Evolutionary conservation across 1,140 invertebrate genomes (phyloP).

Genomic region (Philopotamus ludificatus): DNA sequence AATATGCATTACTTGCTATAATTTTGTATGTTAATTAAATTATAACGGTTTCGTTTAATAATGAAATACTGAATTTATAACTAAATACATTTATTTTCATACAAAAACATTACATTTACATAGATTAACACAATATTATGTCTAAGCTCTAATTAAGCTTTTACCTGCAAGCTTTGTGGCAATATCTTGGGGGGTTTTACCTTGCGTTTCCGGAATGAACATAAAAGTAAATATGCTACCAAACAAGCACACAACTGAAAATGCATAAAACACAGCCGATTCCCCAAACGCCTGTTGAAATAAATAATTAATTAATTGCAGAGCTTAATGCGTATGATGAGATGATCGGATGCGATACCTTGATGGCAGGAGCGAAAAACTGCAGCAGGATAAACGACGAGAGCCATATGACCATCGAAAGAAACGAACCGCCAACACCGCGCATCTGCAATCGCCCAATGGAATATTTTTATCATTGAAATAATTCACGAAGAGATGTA

Average conservation of each 20-base stretch:
- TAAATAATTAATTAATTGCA: background rate
- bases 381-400: constrained; percentile 18
- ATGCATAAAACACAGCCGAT: constrained; percentile 6
- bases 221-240: constrained; percentile 1
- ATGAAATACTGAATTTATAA: no score
- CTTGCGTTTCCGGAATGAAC: constrained; percentile 5
- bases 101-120: no score
- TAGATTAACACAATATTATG: no score
- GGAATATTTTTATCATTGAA: background rate
- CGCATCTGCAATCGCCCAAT: constrained; percentile 9
- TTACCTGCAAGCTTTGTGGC: background rate
- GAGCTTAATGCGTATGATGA: background rate
- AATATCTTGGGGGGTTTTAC: constrained; percentile 7
- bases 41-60: no score
- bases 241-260: constrained; percentile 6
- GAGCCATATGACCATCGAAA: background rate
- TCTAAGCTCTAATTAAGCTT: no score
- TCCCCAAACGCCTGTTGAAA: constrained; percentile 4
- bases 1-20: no score
- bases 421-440: constrained; percentile 10
- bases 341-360: background rate
- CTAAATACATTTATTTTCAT: no score
- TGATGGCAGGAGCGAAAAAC: constrained; percentile 3
- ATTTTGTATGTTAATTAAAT: no score
- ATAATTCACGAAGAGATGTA: constrained; percentile 1